Conservation (phyloP, 2,888 invertebrate species). For the Quadroppia sp. region DNA sequence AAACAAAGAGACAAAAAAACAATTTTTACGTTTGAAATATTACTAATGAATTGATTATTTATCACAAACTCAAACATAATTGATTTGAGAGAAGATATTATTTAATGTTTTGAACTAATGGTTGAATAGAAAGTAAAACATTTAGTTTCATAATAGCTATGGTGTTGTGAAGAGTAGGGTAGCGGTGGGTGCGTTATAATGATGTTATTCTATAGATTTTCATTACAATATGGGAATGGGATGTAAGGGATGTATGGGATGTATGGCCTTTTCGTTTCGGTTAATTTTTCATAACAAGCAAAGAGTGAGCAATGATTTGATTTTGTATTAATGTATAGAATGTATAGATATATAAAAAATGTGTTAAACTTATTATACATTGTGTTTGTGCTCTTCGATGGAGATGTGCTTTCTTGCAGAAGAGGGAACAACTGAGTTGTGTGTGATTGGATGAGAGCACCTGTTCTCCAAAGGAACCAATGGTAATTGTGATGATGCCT, state of each 20-base stretch:
- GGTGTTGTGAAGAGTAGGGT: slow-evolving; percentile 1
- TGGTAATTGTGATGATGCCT: not conserved
- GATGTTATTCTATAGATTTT: slow-evolving; percentile 32
- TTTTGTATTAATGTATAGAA: not conserved
- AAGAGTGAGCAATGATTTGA: not conserved
- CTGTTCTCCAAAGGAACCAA: slow-evolving; percentile 22
- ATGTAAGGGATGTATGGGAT: not conserved
- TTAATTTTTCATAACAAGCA: slow-evolving; percentile 29
- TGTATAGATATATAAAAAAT: slow-evolving; percentile 18
- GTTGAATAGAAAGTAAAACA: not conserved
- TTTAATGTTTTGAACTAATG: not conserved
- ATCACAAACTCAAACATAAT: too few relatives aligned
- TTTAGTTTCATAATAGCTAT: not conserved
- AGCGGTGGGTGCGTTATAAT: slow-evolving; percentile 12
- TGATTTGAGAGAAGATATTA: not conserved
- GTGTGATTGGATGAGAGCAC: slow-evolving; percentile 9
- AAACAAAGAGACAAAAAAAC: too few relatives aligned
- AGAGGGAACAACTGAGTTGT: not conserved
- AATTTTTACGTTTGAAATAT: too few relatives aligned
- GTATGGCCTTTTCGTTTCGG: slow-evolving; percentile 18
- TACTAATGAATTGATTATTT: slow-evolving; percentile 1
- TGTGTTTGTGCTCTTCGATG: not conserved
- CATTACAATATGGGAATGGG: not conserved
- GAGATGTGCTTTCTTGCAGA: slow-evolving; percentile 27
- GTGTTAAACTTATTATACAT: not conserved